Percentiles rank a stretch among this genome's conserved stretches.
phyloP scores from a whole-genome alignment of 2,113 vertebrate species.

The Salminus brasiliensis region DNA sequence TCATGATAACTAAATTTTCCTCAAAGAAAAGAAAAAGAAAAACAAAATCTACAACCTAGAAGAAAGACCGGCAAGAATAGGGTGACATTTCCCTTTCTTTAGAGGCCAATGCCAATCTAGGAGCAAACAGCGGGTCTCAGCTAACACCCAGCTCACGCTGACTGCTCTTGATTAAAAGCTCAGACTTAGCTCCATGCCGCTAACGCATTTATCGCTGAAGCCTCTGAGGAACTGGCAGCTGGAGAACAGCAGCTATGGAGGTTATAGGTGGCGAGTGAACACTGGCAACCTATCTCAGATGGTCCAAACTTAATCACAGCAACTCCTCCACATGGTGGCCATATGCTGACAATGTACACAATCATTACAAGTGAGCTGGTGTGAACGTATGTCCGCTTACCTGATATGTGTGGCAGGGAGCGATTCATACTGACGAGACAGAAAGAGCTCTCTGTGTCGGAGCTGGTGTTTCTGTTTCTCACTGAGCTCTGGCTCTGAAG shows the following conservation, averaged over 20 bases:
- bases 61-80: not conserved
- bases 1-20: not conserved
- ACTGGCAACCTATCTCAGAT: not conserved
- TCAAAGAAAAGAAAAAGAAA: not conserved
- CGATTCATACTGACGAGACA: constrained; percentile 95
- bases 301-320: not conserved
- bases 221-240: not conserved
- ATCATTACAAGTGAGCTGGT: not conserved
- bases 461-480: constrained; percentile 98
- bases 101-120: constrained; percentile 13
- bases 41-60: not conserved
- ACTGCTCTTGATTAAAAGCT: constrained; percentile 30
- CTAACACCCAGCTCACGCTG: constrained; percentile 5
- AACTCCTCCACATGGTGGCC: not conserved
- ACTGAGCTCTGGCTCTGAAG: constrained; percentile 87
- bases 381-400: constrained; percentile 9
- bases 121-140: constrained; percentile 2
- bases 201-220: constrained; percentile 29
- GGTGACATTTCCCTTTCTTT: constrained; percentile 31
- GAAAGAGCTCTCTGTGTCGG: constrained; percentile 94
- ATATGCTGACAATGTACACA: constrained; percentile 27
- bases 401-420: constrained; percentile 78
- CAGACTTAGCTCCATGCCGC: constrained; percentile 1
- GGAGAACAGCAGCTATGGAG: not conserved
- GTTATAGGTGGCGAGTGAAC: constrained; percentile 4